These are phyloP conservation scores for Pomatorhinus ruficollis DNA, from an alignment of 2,113 vertebrate genomes.

Conservation along the genomic window DNA sequence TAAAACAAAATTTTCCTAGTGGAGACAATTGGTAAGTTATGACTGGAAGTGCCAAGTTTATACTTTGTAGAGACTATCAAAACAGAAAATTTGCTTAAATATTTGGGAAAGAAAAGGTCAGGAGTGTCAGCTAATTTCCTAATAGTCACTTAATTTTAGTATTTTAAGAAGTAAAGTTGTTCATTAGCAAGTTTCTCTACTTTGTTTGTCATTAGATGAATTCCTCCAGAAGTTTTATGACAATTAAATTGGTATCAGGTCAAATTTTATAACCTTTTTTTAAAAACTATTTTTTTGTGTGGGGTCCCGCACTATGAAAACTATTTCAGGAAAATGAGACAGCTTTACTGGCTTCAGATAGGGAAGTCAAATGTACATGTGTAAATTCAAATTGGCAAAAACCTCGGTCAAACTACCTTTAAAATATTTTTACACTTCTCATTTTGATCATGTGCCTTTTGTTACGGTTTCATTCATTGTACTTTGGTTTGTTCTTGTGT, in stretches of 20 bases:
- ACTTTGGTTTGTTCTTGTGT: not conserved
- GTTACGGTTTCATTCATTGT: not conserved
- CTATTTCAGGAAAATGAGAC: slow-evolving; percentile 29
- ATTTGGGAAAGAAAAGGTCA: slow-evolving; percentile 1
- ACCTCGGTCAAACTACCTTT: not conserved
- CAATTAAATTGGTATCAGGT: not conserved
- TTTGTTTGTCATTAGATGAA: not conserved
- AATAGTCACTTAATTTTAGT: slow-evolving; percentile 7
- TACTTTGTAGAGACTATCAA: not conserved
- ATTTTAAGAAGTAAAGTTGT: not conserved
- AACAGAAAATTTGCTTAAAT: not conserved
- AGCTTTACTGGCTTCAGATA: not conserved
- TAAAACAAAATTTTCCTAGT: not conserved
- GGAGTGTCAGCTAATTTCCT: not conserved
- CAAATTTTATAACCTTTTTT: not conserved
- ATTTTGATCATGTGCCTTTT: slow-evolving; percentile 52
- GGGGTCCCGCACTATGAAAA: not conserved
- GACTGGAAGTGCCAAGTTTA: not conserved
- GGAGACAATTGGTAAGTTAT: not conserved
- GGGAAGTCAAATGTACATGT: not conserved
- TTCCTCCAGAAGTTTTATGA: not conserved
- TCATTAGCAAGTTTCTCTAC: not conserved
- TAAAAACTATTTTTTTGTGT: not conserved
- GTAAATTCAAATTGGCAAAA: not conserved
- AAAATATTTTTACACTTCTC: not conserved